Base-by-base conservation (phyloP, 1,140 invertebrate species). In the Thaumetopoea pityocampa region DNA sequence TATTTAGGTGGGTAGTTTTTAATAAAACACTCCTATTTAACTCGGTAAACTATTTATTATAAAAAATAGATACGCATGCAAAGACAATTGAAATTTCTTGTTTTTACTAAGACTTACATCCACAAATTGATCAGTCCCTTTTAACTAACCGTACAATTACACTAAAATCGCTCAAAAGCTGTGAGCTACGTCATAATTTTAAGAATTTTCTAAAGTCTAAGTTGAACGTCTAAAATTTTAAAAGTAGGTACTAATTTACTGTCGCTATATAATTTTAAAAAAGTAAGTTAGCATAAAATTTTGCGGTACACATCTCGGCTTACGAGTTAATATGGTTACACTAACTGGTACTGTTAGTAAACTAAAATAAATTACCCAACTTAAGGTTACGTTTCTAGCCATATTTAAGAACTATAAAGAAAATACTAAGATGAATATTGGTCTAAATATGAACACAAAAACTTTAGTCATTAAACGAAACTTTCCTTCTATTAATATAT, bases 21-120 rank as follows among this genome's bases (percentile, higher is more conserved):
- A 30, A 41, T 18, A 41, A 28, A 14, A 41, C 14, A 4, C 5
- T n/a, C n/a, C 0, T 4, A 23, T 14, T 10, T 16, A 30, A 23
- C 32, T 14, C 30, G 9, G 20, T 15, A 41, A 2, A 7, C n/a
- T 41, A 30, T 41, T 30, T 32, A 41, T 41, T 24, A 41, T 24
- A 41, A 41, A 41, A 40, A 41, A 23, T 33, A 11, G 22, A 12
- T 33, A 40, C 36, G n/a, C n/a, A 40, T 40, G 36, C 36, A 40
- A 29, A 40, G 26, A 11, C 24, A 40, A 19, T 38, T 20, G 16
- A 40, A 37, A 20, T 18, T 38, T 7, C 36, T 20, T 2, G 29
- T 17, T 27, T 38, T 40, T 5, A 29, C 26, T 15, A 40, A 40
- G 3, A 19, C 17, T n/a, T n/a, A 29, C 35, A 12, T 8, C 2